These are phyloP conservation scores for Rhodophaea formosa DNA, from an alignment of 2,888 invertebrate species.

Conservation along the genomic window DNA sequence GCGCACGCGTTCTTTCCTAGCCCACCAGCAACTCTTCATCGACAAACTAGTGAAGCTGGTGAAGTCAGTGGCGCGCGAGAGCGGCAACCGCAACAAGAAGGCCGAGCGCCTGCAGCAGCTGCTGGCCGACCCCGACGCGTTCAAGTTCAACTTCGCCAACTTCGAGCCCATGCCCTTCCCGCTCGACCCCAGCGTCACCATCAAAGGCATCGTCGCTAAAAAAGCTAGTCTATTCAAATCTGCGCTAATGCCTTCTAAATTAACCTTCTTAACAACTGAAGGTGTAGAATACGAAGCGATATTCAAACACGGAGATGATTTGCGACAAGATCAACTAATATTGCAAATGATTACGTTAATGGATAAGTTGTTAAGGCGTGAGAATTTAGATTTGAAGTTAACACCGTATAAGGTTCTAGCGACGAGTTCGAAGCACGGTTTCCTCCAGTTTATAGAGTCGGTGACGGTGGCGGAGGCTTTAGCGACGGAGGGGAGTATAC, in stretches of 20 bases:
- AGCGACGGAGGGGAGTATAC: conserved; percentile 92
- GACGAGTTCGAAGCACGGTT: conserved; percentile 97
- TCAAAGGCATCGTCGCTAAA: conserved; percentile 93
- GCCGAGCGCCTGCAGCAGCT: conserved; percentile 93
- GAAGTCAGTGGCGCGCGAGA: conserved; percentile 93
- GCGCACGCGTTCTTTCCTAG: conserved; percentile 87
- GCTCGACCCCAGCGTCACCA: conserved; percentile 93
- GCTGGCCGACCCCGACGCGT: conserved; percentile 89
- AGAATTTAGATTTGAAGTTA: conserved; percentile 97
- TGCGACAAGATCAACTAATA: conserved; percentile 98
- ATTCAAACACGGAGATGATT: conserved; percentile 98
- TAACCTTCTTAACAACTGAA: conserved; percentile 92
- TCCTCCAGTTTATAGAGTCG: conserved; percentile 97
- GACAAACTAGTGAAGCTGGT: conserved; percentile 94
- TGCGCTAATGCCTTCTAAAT: conserved; percentile 94
- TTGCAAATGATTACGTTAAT: conserved; percentile 98
- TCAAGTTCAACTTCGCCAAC: conserved; percentile 92
- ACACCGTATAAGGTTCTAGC: conserved; percentile 97
- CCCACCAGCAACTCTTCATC: conserved; percentile 94
- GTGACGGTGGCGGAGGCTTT: conserved; percentile 95
- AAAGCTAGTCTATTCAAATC: conserved; percentile 97
- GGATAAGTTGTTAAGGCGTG: conserved; percentile 96
- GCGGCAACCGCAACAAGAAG: conserved; percentile 95
- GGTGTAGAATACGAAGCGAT: conserved; percentile 95
- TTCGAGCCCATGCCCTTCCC: conserved; percentile 97